Evolutionary conservation across 1,140 invertebrate genomes (phyloP), one percentile per base, ranked within the genome.

Genomic region (Patella vulgata): DNA sequence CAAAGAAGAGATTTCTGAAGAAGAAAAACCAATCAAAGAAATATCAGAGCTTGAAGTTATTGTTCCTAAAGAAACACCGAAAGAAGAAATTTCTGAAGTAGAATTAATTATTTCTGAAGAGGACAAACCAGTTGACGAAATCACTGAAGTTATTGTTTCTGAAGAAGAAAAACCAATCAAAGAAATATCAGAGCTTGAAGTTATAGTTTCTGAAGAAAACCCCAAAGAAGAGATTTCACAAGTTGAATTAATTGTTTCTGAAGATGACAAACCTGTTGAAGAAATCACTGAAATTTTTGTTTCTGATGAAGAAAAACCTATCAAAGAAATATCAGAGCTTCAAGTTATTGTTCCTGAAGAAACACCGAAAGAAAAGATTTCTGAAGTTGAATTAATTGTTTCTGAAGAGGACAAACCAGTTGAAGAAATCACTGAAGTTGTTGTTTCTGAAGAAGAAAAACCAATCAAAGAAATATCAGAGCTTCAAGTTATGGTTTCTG

Each of bases 151-250:
- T 11, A 25, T 56, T 30, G 23, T 36, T 25, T 14, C 48, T 28
- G 43, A 64, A 53, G 23, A 46, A 27, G 63, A 63, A 6, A 56
- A 60, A 60, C 19, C 44, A 23, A 12, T 36, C n/a, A 50, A 30
- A 25, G 55, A 57, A 47, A 19, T 17, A 39, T 30, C 31, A 36
- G 31, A 42, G 19, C 36, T 50, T 28, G 53, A 68, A 39, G 40
- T 19, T n/a, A n/a, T 50, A 53, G 36, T 46, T 14, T 23, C 46
- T 21, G 54, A 62, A 51, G 56, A 59, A 55, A 48, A 23, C 19
- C 44, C 60, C 17, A 60, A 68, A 48, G 58, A 66, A 64, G 54
- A 52, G 5, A 44, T 42, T 19, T 56, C 66, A 63, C 63, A 71
- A 65, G 43, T 57, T 36, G 63, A 72, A 63, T 53, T 68, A 52